Conservation (phyloP, 1,140 invertebrate species). For the Papilio glaucus region DNA sequence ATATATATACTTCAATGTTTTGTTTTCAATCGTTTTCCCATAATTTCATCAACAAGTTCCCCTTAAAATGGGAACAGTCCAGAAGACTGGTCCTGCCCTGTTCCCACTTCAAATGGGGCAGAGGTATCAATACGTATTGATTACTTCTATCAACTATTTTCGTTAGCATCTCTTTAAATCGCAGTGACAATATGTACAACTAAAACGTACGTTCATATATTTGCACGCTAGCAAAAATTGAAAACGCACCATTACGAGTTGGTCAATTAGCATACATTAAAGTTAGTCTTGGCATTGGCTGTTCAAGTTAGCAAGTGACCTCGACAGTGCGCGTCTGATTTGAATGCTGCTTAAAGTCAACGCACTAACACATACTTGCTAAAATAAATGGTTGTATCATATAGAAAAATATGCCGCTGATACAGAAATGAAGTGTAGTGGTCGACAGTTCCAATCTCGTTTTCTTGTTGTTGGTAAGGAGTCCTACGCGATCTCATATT, state of each 20-base stretch:
- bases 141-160: too few relatives aligned
- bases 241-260: constrained; percentile 19
- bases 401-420: neutral
- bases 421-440: neutral
- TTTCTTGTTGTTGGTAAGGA: too few relatives aligned
- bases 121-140: too few relatives aligned
- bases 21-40: too few relatives aligned
- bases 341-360: constrained; percentile 11
- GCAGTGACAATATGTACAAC: neutral
- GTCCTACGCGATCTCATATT: too few relatives aligned
- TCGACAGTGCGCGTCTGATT: constrained; percentile 39
- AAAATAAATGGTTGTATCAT: neutral
- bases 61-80: too few relatives aligned
- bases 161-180: neutral
- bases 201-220: neutral
- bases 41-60: too few relatives aligned
- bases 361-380: neutral
- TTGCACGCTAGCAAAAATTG: constrained; percentile 16
- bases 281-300: constrained; percentile 40
- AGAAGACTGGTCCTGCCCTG: too few relatives aligned
- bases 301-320: constrained; percentile 43
- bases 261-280: constrained; percentile 47
- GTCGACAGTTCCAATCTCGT: neutral
- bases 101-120: too few relatives aligned
- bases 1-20: too few relatives aligned